Conservation (phyloP, 2,113 vertebrate genomes). For the Brevimyrus niger region DNA sequence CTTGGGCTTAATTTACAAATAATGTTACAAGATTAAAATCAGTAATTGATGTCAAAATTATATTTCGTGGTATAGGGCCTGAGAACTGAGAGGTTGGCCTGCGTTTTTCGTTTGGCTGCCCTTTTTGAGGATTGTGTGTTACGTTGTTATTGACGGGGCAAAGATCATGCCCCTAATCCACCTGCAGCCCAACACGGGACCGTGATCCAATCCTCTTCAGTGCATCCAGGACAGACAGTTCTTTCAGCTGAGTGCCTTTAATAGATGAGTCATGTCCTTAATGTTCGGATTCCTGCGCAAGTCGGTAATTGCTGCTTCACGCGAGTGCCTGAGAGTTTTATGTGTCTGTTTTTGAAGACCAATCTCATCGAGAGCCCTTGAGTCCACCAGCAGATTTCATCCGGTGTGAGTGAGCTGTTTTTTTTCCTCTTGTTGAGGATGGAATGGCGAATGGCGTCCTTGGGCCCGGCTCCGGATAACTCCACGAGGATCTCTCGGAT, state of each 20-base stretch:
- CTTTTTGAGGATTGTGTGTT: neutral
- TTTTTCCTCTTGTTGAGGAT: neutral
- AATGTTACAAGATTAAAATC: neutral
- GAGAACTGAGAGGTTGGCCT: neutral
- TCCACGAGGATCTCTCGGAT: neutral
- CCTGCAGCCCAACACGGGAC: neutral
- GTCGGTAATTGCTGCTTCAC: slow-evolving; percentile 41
- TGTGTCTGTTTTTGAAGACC: slow-evolving; percentile 26
- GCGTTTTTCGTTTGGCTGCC: neutral
- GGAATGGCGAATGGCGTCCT: neutral
- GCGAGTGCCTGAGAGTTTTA: slow-evolving; percentile 20
- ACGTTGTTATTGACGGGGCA: neutral
- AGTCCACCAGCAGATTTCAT: slow-evolving; percentile 33
- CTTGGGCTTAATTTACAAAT: neutral
- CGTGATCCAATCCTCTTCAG: neutral
- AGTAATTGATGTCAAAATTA: neutral
- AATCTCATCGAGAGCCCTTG: slow-evolving; percentile 32
- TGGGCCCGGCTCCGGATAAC: neutral
- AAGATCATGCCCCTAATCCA: neutral
- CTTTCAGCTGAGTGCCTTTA: neutral
- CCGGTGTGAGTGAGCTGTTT: neutral
- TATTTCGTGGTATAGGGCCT: neutral
- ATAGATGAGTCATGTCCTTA: slow-evolving; percentile 16
- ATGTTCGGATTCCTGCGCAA: slow-evolving; percentile 33
- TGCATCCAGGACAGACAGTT: neutral